phyloP scores from a whole-genome alignment of 1,140 invertebrate species.

The Chrysoperla carnea region DNA sequence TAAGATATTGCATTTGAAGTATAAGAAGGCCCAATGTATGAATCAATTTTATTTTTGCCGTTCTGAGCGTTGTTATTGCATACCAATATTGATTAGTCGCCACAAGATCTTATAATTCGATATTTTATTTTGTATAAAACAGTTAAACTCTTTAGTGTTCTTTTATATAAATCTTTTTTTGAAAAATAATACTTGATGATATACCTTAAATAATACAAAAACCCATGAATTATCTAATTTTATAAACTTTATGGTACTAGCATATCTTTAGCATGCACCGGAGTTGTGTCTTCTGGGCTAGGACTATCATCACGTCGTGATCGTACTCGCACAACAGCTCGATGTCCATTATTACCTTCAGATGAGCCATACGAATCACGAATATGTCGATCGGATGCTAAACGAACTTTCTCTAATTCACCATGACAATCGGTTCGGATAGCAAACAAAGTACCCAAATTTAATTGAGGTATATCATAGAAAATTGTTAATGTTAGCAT shows the following conservation, averaged over 20 bases:
- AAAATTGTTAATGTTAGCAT: slow-evolving; percentile 66
- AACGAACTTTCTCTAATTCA: slow-evolving; percentile 39
- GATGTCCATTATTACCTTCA: slow-evolving; percentile 23
- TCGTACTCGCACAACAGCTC: slow-evolving; percentile 36
- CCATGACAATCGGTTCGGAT: slow-evolving; percentile 33
- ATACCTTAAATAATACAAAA: no score
- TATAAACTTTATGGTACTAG: slow-evolving; percentile 22
- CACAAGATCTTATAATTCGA: no score
- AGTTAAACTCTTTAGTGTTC: no score
- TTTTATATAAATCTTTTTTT: no score
- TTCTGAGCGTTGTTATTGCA: no score
- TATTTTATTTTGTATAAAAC: no score
- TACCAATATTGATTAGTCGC: no score
- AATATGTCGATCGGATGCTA: slow-evolving; percentile 23
- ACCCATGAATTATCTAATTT: no score
- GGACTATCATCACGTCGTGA: slow-evolving; percentile 40
- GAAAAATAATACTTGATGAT: no score
- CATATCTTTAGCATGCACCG: slow-evolving; percentile 34
- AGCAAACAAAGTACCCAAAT: slow-evolving; percentile 59
- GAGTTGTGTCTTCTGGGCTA: slow-evolving; percentile 41
- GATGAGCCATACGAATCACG: slow-evolving; percentile 19
- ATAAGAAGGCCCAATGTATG: no score
- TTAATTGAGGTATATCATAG: slow-evolving; percentile 75
- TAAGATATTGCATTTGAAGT: no score
- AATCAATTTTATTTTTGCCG: no score